Conservation (phyloP, 2,888 invertebrate genomes). For the Chrysolina haemoptera region DNA sequence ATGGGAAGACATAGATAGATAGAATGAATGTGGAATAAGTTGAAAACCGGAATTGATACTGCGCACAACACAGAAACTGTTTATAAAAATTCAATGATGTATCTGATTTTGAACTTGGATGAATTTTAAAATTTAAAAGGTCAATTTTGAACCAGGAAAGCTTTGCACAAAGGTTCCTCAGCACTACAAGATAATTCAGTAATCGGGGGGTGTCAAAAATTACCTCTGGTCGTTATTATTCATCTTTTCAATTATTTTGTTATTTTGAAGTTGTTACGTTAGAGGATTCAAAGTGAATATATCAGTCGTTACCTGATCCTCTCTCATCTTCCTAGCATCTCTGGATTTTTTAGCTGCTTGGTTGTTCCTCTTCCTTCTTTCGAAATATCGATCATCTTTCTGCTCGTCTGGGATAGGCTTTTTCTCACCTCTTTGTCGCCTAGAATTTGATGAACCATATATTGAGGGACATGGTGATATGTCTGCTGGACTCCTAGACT, state of each 20-base stretch:
- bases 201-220: not conserved
- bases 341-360: conserved; percentile 93
- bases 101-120: too few species aligned
- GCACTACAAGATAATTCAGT: too few species aligned
- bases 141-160: too few species aligned
- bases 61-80: too few species aligned
- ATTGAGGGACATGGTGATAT: conserved; percentile 48
- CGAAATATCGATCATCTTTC: conserved; percentile 93
- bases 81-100: too few species aligned
- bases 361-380: conserved; percentile 89
- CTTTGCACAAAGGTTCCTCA: too few species aligned
- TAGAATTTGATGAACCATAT: conserved; percentile 56
- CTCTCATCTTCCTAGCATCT: conserved; percentile 88
- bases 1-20: too few species aligned
- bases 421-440: conserved; percentile 84
- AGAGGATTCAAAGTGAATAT: not conserved
- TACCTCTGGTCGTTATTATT: too few species aligned
- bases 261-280: not conserved
- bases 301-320: conserved; percentile 81
- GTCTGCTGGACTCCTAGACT: conserved; percentile 39
- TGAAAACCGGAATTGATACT: too few species aligned
- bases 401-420: conserved; percentile 89
- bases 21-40: too few species aligned
- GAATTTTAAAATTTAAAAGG: too few species aligned
- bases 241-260: too few species aligned